Conservation (phyloP, 2,888 invertebrate genomes). For the Sycophila texana region DNA sequence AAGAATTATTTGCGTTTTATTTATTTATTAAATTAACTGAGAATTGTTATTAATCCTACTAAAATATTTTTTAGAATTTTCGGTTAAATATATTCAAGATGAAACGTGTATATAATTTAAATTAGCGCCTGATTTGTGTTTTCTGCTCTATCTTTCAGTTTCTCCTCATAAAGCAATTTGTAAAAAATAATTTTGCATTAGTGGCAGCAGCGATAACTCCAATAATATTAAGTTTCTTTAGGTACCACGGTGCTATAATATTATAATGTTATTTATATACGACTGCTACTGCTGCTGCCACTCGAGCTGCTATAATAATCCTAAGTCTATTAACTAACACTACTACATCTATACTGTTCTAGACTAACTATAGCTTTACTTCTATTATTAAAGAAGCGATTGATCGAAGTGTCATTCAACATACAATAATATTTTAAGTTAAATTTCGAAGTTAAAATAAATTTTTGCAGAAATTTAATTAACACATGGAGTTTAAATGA, state of each 20-base stretch:
- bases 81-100: no score
- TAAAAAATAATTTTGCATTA: slow-evolving; percentile 30
- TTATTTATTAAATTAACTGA: background rate
- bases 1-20: slow-evolving; percentile 35
- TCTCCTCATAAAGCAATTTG: slow-evolving; percentile 4
- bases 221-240: slow-evolving; percentile 54
- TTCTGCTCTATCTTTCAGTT: slow-evolving; percentile 1
- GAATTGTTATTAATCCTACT: background rate
- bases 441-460: no score
- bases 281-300: slow-evolving; percentile 59
- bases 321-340: slow-evolving; percentile 55
- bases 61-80: background rate
- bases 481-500: no score
- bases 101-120: background rate
- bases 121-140: background rate
- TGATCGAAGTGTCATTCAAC: slow-evolving; percentile 38
- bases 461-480: no score
- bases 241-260: slow-evolving; percentile 59
- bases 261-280: slow-evolving; percentile 39
- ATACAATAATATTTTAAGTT: background rate
- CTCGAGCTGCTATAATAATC: slow-evolving; percentile 47
- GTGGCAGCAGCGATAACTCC: slow-evolving; percentile 56
- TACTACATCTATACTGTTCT: slow-evolving; percentile 51
- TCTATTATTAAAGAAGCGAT: slow-evolving; percentile 31
- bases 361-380: slow-evolving; percentile 50